Evolutionary conservation across 2,888 invertebrate genomes (phyloP).

Genomic region (Acleris laterana): DNA sequence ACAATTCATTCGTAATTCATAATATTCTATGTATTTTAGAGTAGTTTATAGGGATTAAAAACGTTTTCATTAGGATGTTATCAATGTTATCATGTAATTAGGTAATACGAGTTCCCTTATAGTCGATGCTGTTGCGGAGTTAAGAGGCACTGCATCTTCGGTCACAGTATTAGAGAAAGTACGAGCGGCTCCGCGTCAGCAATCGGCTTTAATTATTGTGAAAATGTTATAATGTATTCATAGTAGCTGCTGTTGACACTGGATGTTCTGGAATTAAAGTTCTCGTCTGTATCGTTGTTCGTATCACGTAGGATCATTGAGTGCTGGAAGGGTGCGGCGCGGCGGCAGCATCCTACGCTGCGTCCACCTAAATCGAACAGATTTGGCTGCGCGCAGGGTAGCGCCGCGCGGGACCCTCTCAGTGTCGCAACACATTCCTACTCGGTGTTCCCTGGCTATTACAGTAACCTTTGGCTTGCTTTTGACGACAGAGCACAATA

Average conservation of each 20-base stretch:
- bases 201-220: constrained; percentile 49
- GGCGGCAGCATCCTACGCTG: constrained; percentile 79
- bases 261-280: constrained; percentile 50
- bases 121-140: constrained; percentile 47
- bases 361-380: constrained; percentile 71
- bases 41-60: constrained; percentile 75
- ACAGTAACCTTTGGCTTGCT: constrained; percentile 65
- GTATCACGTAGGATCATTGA: constrained; percentile 56
- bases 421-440: constrained; percentile 58
- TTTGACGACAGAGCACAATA: constrained; percentile 64
- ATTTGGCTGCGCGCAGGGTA: constrained; percentile 77
- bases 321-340: constrained; percentile 55
- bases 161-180: constrained; percentile 52
- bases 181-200: constrained; percentile 44
- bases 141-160: constrained; percentile 41
- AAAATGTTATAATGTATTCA: constrained; percentile 52
- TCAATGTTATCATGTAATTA: constrained; percentile 64
- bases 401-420: constrained; percentile 59
- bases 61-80: constrained; percentile 65
- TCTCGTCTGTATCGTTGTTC: constrained; percentile 50
- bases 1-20: constrained; percentile 77
- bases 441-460: constrained; percentile 65
- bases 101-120: constrained; percentile 48
- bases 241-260: constrained; percentile 50
- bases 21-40: constrained; percentile 63